phyloP scores from a whole-genome alignment of 1,140 invertebrate species.

The Ylistrum balloti region DNA sequence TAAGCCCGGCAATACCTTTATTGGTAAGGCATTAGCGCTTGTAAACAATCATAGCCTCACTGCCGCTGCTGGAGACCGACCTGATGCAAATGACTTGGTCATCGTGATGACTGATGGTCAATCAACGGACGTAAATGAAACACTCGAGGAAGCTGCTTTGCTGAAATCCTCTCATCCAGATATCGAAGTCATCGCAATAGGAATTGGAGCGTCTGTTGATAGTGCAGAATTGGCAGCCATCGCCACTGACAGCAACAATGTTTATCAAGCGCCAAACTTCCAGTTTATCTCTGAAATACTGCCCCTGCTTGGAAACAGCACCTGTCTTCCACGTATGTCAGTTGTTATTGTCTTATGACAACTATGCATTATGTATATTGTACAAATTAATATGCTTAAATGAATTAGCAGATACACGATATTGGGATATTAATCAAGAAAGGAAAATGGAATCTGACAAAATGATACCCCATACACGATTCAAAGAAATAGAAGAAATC shows the following conservation, averaged over 20 bases:
- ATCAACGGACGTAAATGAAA: conserved; percentile 41
- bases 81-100: conserved; percentile 48
- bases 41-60: conserved; percentile 50
- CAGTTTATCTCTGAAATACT: background rate
- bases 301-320: background rate
- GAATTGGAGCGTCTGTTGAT: conserved; percentile 63
- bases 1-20: conserved; percentile 16
- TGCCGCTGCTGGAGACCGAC: conserved; percentile 14
- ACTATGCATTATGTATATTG: too few relatives aligned
- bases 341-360: too few relatives aligned
- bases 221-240: conserved; percentile 58
- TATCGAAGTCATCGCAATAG: conserved; percentile 58
- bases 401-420: too few relatives aligned
- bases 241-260: conserved; percentile 56
- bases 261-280: background rate
- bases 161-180: conserved; percentile 42
- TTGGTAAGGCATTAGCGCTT: background rate
- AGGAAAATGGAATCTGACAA: too few relatives aligned
- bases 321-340: conserved; percentile 2
- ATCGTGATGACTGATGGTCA: conserved; percentile 63
- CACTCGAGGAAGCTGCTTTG: conserved; percentile 7
- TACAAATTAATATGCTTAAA: too few relatives aligned
- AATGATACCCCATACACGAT: too few relatives aligned
- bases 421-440: too few relatives aligned
- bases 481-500: too few relatives aligned